Percentiles rank a stretch among this genome's conserved stretches.
These are phyloP conservation scores for Melanotaenia duboulayi DNA, from an alignment of 2,113 vertebrate genomes.

Conservation along the genomic window DNA sequence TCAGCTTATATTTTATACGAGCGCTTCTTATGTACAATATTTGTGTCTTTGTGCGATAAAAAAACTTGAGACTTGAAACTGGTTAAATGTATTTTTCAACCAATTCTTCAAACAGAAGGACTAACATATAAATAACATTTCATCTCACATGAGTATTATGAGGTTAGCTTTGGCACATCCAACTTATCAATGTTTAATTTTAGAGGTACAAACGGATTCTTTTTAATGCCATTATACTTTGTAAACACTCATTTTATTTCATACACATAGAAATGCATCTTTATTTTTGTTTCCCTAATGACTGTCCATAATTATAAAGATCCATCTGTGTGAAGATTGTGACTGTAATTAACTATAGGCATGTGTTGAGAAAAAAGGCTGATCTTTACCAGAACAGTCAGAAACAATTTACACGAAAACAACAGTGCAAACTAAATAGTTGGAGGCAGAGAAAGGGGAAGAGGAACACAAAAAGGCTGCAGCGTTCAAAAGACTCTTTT, in stretches of 20 bases:
- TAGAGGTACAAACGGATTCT: not conserved
- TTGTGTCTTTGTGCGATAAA: no score
- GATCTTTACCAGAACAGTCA: conserved; percentile 30
- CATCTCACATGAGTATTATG: not conserved
- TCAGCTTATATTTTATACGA: no score
- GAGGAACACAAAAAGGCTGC: conserved; percentile 2
- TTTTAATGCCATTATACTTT: not conserved
- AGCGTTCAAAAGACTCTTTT: not conserved
- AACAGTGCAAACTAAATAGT: conserved; percentile 8
- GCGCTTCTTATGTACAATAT: no score
- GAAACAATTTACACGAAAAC: conserved; percentile 24
- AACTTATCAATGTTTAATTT: not conserved
- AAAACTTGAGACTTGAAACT: no score
- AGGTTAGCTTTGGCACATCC: not conserved
- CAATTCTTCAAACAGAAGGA: no score
- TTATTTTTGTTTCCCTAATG: not conserved
- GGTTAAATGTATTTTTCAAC: no score
- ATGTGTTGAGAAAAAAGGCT: conserved; percentile 17
- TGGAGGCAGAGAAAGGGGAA: conserved; percentile 1
- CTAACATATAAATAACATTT: not conserved
- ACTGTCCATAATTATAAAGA: not conserved
- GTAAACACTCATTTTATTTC: no score
- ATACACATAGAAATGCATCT: not conserved
- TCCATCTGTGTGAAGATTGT: not conserved
- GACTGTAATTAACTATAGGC: conserved; percentile 32